Percentiles rank a stretch among this genome's conserved stretches.
Evolutionary conservation across 2,113 vertebrate genomes (phyloP).

Genomic region (Otus sunia): DNA sequence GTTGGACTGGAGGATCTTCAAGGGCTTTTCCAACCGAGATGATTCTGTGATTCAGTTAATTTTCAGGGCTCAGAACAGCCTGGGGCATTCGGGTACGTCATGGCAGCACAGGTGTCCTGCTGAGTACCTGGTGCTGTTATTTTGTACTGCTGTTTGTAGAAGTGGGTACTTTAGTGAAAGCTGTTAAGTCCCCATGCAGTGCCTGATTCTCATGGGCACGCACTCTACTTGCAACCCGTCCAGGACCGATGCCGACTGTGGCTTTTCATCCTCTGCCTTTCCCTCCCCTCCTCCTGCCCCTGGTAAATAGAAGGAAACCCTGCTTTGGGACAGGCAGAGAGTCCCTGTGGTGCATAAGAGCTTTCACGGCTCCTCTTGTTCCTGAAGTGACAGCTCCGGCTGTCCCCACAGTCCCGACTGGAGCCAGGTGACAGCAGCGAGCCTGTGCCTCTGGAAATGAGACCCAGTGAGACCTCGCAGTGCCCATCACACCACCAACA

Average conservation of each 20-base stretch:
- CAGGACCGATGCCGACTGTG: fast-evolving
- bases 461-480: background rate
- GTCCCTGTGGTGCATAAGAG: fast-evolving
- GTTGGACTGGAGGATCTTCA: too few species aligned
- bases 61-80: background rate
- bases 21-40: too few species aligned
- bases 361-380: fast-evolving
- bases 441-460: background rate
- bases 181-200: fast-evolving
- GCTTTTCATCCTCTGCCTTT: background rate
- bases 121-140: background rate
- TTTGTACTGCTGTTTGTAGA: background rate
- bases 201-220: background rate
- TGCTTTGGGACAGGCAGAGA: background rate
- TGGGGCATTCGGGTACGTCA: too few species aligned
- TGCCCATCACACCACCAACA: background rate
- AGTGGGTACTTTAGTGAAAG: background rate
- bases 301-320: background rate
- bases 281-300: background rate
- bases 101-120: background rate
- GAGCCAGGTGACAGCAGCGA: background rate
- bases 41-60: background rate
- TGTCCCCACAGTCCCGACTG: background rate
- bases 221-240: background rate
- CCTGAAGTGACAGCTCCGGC: background rate